Base-by-base conservation (phyloP, 2,888 invertebrate species). In the Gymnoscelis rufifasciata region DNA sequence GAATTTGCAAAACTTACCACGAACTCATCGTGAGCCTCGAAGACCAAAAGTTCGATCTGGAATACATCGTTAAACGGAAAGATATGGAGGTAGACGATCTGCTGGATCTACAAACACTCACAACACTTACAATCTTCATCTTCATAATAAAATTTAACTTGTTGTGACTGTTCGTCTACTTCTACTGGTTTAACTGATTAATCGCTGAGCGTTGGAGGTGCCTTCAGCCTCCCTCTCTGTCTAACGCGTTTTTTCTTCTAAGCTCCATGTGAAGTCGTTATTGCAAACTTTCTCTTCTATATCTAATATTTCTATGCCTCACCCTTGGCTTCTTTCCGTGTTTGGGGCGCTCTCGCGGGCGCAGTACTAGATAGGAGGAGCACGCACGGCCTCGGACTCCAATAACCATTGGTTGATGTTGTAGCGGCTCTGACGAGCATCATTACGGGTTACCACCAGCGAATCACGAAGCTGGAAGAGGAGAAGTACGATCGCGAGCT, bases 401-500 rank as follows among this genome's bases (percentile, higher is more conserved):
- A 77, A 74, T 88, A 87, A 88, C 69, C 56, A 57, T 71, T 80
- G 66, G 68, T 87, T 88, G 80, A 80, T 88, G 69, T 89, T 88
- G 63, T 89, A 92, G 92, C 91, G 69, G 89, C 84, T 88, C 90
- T 92, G 79, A 92, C 91, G 89, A 91, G 91, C 87, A 89, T 91
- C 89, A 86, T 92, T 80, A 92, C 90, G 90, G 91, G 92, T 78
- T 95, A 96, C 90, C 93, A 97, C 90, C 91, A 92, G 77, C 93
- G 94, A 90, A 93, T 96, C 88, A 88, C 80, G 81, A 90, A 90
- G 74, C 92, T 97, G 83, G 96, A 97, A 89, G 93, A 93, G 83
- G 92, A 94, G 90, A 98, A 98, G 92, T 98, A 96, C 92, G 99
- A 99, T 92, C 93, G 97, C 91, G 99, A 99, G 91, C 92, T 94